A percentile compares a stretch with the other conserved stretches of the same genome.
Evolutionary conservation across 2,113 vertebrate species (phyloP).

Genomic region (Xyliphius kryptos): DNA sequence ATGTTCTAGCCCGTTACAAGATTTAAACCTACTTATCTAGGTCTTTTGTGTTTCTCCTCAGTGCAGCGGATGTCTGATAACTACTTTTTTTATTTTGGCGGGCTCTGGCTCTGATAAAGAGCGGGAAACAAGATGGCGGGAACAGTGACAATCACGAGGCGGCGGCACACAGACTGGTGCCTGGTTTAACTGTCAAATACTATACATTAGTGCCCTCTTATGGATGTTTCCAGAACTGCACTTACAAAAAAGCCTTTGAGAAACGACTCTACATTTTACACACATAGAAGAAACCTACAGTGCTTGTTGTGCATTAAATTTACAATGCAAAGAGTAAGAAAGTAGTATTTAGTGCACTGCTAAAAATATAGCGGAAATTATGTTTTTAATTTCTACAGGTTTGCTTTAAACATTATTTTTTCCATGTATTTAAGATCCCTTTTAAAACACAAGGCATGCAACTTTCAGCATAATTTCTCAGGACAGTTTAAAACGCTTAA

Average conservation of each 20-base stretch:
- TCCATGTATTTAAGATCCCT: too few species aligned
- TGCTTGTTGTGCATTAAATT: too few species aligned
- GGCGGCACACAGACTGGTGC: constrained; percentile 5
- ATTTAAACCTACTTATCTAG: not conserved
- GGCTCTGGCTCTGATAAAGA: constrained; percentile 25
- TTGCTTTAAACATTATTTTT: too few species aligned
- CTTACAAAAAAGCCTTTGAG: not conserved
- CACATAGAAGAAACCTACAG: too few species aligned
- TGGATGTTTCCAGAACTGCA: constrained; percentile 16
- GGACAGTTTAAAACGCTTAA: too few species aligned
- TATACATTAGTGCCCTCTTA: constrained; percentile 31
- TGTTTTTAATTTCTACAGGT: too few species aligned
- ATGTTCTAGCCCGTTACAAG: not conserved
- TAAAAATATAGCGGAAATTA: too few species aligned
- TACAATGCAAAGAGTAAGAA: too few species aligned
- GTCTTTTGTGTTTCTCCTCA: not conserved
- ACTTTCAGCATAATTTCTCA: too few species aligned
- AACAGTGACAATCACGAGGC: constrained; percentile 21
- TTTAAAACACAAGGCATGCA: too few species aligned
- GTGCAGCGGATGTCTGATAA: not conserved
- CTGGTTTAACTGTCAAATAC: not conserved
- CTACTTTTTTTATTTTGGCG: constrained; percentile 17
- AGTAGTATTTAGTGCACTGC: too few species aligned
- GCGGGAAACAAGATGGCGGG: constrained; percentile 45
- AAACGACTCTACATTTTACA: too few species aligned